These are phyloP conservation scores for Drosophila buzzatii DNA, from an alignment of 2,888 invertebrate species.

Conservation along the genomic window DNA sequence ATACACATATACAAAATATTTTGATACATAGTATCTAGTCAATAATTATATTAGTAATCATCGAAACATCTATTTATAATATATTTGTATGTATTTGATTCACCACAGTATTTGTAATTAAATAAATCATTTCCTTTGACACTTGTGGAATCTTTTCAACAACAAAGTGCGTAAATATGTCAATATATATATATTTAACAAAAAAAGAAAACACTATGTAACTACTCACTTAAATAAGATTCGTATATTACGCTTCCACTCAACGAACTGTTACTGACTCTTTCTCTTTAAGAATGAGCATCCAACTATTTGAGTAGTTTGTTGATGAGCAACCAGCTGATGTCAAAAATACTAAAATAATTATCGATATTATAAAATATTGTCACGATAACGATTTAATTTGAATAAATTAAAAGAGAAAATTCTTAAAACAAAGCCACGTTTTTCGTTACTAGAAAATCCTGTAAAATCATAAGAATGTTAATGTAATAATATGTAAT, in stretches of 20 bases:
- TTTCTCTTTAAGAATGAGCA: conserved; percentile 36
- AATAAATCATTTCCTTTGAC: conserved; percentile 36
- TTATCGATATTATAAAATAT: conserved; percentile 14
- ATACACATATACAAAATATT: conserved; percentile 1
- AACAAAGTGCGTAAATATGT: conserved; percentile 6
- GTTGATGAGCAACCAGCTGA: conserved; percentile 20
- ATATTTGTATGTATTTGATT: conserved; percentile 21
- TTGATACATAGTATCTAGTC: conserved; percentile 15
- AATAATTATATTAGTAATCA: conserved; percentile 16
- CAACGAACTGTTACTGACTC: conserved; percentile 36
- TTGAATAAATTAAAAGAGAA: conserved; percentile 1
- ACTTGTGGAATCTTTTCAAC: conserved; percentile 34
- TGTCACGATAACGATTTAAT: conserved; percentile 8
- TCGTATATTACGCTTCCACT: conserved; percentile 22
- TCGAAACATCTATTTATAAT: conserved; percentile 38
- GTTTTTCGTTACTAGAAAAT: neutral
- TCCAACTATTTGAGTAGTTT: conserved; percentile 23
- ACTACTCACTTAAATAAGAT: conserved; percentile 44
- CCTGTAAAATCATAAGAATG: neutral
- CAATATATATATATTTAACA: conserved; percentile 8
- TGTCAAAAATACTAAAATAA: neutral
- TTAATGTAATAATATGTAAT: neutral
- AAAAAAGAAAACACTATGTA: conserved; percentile 22
- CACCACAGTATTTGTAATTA: conserved; percentile 21
- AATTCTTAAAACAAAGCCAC: neutral